Base-by-base conservation (phyloP, 2,888 invertebrate genomes). In the Drosophila tanythrix region DNA sequence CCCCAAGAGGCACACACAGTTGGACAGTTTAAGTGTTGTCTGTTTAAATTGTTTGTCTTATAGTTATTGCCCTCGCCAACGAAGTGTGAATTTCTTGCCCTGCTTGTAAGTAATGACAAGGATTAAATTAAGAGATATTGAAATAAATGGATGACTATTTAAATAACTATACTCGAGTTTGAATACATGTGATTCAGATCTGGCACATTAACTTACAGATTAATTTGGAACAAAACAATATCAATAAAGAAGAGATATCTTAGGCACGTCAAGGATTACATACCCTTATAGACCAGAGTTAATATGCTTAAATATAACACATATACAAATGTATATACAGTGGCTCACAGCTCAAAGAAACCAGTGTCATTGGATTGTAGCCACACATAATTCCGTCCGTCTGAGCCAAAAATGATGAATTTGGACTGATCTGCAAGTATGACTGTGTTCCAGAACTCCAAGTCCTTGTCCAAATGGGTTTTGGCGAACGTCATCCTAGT, bases 11-110 rank as follows among this genome's bases (percentile, higher is more conserved):
- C 74, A 58, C 69, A 58, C 48, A 73, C 68, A 87, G 76, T 89
- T 87, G 80, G 80, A 88, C 89, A 87, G 85, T 82, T 89, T 84
- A 83, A 89, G 82, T 86, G 89, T 64, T 76, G 74, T 71, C 72
- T 78, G 27, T 70, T 64, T 70, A 73, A 75, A 60, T 66, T 79
- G 52, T 75, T 70, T 61, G 60, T 65, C 67, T 70, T 72, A 46
- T 70, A 73, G 46, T 61, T 68, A 71, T 75, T 78, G 60, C 35
- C 36, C 27, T 5, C 52, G 35, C 25, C 40, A 55, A 38, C 10
- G 38, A 13, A 38, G 36, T 29, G 18, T 33, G 25, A 11, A 10
- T 25, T 58, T 13, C 10, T 25, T 38, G 36, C 21, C 2, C 4
- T 21, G 6, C 43, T 7, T 21, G 7, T 3, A 46, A 21, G 13